Conservation (phyloP, 2,113 vertebrate species). For the Brevimyrus niger region DNA sequence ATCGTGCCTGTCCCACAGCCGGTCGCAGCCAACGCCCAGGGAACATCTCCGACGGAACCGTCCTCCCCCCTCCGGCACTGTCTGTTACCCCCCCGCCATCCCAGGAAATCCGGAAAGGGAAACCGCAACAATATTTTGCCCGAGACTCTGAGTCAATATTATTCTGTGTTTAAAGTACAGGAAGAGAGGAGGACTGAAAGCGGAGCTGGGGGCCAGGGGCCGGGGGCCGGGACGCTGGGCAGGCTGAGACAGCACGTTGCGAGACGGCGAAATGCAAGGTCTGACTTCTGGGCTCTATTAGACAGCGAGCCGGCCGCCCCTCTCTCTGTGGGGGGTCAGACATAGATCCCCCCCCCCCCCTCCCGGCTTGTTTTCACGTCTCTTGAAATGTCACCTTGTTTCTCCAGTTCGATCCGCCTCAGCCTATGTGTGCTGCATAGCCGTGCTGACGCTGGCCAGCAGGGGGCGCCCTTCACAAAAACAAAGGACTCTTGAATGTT, state of each 20-base stretch:
- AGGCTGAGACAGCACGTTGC: neutral
- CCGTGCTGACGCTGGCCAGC: conserved; percentile 37
- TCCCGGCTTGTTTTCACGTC: neutral
- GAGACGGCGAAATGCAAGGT: neutral
- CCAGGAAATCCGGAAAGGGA: conserved; percentile 45
- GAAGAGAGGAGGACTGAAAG: conserved; percentile 30
- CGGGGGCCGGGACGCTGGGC: neutral
- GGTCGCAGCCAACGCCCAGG: neutral
- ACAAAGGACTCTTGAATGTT: conserved; percentile 27
- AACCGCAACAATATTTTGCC: conserved; percentile 58
- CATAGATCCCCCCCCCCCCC: neutral
- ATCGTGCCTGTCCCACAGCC: neutral
- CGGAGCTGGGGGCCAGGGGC: conserved; percentile 45
- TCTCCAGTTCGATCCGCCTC: neutral
- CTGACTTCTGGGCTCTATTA: conserved; percentile 18
- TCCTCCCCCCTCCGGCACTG: neutral
- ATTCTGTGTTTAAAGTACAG: conserved; percentile 47
- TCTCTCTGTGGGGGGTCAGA: conserved; percentile 25
- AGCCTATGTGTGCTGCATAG: neutral
- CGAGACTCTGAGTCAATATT: conserved; percentile 54
- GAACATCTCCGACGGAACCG: neutral
- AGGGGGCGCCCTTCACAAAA: conserved; percentile 55
- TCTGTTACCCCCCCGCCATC: conserved; percentile 26
- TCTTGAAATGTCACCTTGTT: neutral
- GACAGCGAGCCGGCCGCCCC: conserved; percentile 12